These are phyloP conservation scores for Hiodon tergisus DNA, from an alignment of 2,113 vertebrate genomes.

Conservation along the genomic window DNA sequence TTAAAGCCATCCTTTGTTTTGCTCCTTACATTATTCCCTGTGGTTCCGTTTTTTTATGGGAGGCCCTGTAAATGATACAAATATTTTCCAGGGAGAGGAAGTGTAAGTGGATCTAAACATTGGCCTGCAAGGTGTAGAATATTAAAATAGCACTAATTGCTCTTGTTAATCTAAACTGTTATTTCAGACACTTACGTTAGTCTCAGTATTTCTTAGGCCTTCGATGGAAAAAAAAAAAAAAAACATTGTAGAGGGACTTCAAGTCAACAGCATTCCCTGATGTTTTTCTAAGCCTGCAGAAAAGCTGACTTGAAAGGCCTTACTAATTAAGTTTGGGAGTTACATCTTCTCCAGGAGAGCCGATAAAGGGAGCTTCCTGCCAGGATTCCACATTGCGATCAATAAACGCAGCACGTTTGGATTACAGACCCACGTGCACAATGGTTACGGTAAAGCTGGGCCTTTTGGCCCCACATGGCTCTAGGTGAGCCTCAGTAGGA, in stretches of 20 bases:
- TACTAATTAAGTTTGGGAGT: not conserved
- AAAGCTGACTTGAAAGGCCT: not conserved
- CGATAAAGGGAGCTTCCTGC: not conserved
- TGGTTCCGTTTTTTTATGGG: too few relatives aligned
- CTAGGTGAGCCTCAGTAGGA: not conserved
- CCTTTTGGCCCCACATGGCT: not conserved
- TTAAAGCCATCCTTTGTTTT: too few relatives aligned
- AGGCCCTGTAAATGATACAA: too few relatives aligned
- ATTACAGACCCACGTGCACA: not conserved
- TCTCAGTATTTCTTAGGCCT: not conserved
- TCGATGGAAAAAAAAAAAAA: not conserved
- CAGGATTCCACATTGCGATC: not conserved
- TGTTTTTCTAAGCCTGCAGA: not conserved
- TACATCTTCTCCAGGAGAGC: not conserved
- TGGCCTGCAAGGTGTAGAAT: not conserved
- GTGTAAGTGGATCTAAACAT: not conserved
- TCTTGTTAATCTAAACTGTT: slow-evolving; percentile 8
- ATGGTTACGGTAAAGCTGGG: too few relatives aligned
- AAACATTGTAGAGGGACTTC: not conserved
- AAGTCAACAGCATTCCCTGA: not conserved
- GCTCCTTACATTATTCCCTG: too few relatives aligned
- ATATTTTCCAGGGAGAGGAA: not conserved
- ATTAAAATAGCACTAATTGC: not conserved
- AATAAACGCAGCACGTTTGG: not conserved
- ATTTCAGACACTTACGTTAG: not conserved